Evolutionary conservation across 1,140 invertebrate species (phyloP).

Genomic region (Procambarus clarkii): DNA sequence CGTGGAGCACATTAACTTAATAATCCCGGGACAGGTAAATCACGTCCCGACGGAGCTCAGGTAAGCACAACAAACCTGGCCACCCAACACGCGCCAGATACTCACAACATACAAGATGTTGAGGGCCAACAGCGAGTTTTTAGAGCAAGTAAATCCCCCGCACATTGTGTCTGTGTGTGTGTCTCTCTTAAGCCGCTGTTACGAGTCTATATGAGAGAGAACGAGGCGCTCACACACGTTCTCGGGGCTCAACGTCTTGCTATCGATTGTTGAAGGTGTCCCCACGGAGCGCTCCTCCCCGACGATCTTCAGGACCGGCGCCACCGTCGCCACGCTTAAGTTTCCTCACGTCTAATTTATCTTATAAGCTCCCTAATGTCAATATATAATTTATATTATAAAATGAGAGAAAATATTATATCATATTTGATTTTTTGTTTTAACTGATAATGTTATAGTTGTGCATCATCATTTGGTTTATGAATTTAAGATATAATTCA

Average conservation of each 20-base stretch:
- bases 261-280: background rate
- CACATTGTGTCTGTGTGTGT: conserved; percentile 17
- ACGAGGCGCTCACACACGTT: background rate
- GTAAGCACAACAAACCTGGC: background rate
- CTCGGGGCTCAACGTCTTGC: background rate
- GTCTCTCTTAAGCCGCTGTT: background rate
- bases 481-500: background rate
- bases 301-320: background rate
- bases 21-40: background rate
- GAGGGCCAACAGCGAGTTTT: conserved; percentile 45
- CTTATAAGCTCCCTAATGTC: too few species aligned
- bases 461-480: background rate
- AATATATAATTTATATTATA: background rate
- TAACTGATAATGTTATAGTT: background rate
- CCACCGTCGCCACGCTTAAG: too few species aligned
- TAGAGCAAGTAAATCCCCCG: conserved; percentile 49
- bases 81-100: background rate
- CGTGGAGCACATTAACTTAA: background rate
- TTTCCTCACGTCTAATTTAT: too few species aligned
- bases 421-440: background rate
- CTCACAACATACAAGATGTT: conserved; percentile 50
- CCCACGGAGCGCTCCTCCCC: background rate
- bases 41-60: background rate
- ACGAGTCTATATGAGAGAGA: background rate
- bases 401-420: background rate